phyloP scores from a whole-genome alignment of 2,888 invertebrate genomes.

The Macrophya annulata region DNA sequence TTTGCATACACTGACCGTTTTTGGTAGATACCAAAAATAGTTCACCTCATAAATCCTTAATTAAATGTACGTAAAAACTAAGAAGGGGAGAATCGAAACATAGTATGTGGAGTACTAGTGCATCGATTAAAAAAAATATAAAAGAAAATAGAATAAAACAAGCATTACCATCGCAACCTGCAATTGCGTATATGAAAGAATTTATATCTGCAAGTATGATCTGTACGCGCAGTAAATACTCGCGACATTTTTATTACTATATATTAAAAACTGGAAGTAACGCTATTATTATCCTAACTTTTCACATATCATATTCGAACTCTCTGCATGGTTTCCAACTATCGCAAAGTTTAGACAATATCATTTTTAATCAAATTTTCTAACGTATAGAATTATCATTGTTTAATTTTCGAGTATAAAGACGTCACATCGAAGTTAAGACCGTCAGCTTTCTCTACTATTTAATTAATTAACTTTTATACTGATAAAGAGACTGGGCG shows the following conservation, averaged over 20 bases:
- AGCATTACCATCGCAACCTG: not conserved
- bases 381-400: not conserved
- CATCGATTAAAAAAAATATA: not conserved
- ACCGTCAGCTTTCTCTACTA: not conserved
- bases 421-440: not conserved
- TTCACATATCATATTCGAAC: no score
- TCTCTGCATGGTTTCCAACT: not conserved
- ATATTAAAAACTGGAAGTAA: not conserved
- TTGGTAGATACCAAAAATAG: not conserved
- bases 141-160: not conserved
- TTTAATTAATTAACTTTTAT: conserved; percentile 5
- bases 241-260: not conserved
- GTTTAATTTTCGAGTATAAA: not conserved
- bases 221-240: not conserved
- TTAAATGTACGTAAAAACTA: not conserved
- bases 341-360: not conserved
- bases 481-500: not conserved
- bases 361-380: not conserved
- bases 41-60: not conserved
- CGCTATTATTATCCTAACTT: not conserved
- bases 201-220: conserved; percentile 10
- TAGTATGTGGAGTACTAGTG: not conserved
- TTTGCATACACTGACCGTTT: not conserved
- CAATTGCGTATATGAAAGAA: not conserved
- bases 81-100: not conserved